Percentiles rank a stretch among this genome's conserved stretches.
Evolutionary conservation across 35 echinoderm and acorn worm genomes (phyloP).

Genomic region (Ophioderma brevispina): DNA sequence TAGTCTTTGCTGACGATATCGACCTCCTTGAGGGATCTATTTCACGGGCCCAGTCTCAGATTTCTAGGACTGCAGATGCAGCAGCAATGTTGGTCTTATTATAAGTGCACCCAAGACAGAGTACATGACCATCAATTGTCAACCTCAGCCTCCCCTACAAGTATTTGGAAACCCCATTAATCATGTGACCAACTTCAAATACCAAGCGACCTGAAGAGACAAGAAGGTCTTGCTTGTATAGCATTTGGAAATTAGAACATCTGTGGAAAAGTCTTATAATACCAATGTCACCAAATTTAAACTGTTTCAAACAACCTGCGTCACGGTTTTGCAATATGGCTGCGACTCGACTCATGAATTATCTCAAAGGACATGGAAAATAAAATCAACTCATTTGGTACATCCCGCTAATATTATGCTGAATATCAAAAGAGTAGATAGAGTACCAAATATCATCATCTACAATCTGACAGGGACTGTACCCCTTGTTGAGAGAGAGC

Average conservation of each 20-base stretch:
- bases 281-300: background rate
- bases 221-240: background rate
- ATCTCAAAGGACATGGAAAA: conserved; percentile 37
- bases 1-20: conserved; percentile 54
- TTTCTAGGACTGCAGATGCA: conserved; percentile 11
- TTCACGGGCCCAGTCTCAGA: conserved; percentile 13
- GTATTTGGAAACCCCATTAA: conserved; percentile 27
- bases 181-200: conserved; percentile 40
- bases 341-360: conserved; percentile 14
- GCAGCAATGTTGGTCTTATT: conserved; percentile 13
- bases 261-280: too few species aligned
- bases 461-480: conserved; percentile 18
- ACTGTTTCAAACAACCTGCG: background rate
- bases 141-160: conserved; percentile 24
- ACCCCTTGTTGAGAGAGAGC: conserved; percentile 8
- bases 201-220: background rate
- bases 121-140: too few species aligned
- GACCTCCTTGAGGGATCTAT: conserved; percentile 24
- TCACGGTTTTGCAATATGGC: background rate
- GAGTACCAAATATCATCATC: background rate
- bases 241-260: too few species aligned
- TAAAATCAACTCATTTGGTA: conserved; percentile 28
- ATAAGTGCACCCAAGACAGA: conserved; percentile 24
- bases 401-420: conserved; percentile 18
- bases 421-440: background rate